These are phyloP conservation scores for Stenodera caucasica DNA, from an alignment of 2,888 invertebrate species.

Conservation along the genomic window DNA sequence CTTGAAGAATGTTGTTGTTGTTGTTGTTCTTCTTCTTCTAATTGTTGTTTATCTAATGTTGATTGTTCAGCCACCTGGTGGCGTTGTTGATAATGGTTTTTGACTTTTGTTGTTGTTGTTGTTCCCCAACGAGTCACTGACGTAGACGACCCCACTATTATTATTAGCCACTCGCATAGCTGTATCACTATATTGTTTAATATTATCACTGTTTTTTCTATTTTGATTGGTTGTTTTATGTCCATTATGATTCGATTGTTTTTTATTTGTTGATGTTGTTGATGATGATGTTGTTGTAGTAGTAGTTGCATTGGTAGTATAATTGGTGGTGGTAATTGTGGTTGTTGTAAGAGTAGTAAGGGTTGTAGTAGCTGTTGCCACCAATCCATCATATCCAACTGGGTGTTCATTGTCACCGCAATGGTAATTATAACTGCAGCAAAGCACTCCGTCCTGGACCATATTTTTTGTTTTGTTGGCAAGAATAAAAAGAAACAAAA, in stretches of 20 bases:
- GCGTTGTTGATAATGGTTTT: slow-evolving; percentile 23
- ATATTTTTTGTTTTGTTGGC: neutral
- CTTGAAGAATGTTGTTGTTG: slow-evolving; percentile 33
- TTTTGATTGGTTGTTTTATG: slow-evolving; percentile 4
- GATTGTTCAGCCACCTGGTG: slow-evolving; percentile 45
- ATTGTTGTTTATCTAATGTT: slow-evolving; percentile 42
- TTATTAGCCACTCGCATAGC: slow-evolving; percentile 48
- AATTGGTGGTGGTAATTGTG: slow-evolving; percentile 2
- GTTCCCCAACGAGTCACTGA: slow-evolving; percentile 47
- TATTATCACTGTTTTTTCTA: slow-evolving; percentile 41
- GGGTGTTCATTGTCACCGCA: slow-evolving; percentile 53
- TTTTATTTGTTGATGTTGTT: slow-evolving; percentile 6
- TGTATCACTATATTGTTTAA: slow-evolving; percentile 52
- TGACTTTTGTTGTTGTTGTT: slow-evolving; percentile 40
- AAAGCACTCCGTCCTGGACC: slow-evolving; percentile 55
- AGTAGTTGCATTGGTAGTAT: slow-evolving; percentile 25
- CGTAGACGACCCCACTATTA: slow-evolving; percentile 42
- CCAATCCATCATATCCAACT: slow-evolving; percentile 54
- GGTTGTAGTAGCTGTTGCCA: slow-evolving; percentile 43
- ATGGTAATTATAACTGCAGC: slow-evolving; percentile 57
- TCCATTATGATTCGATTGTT: slow-evolving; percentile 30
- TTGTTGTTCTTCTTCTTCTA: slow-evolving; percentile 19
- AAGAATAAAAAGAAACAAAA: neutral
- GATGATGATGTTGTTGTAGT: slow-evolving; percentile 3
- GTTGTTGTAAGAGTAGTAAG: slow-evolving; percentile 15